These are phyloP conservation scores for Charadrius vociferus DNA, from an alignment of 2,113 vertebrate species.

Conservation along the genomic window DNA sequence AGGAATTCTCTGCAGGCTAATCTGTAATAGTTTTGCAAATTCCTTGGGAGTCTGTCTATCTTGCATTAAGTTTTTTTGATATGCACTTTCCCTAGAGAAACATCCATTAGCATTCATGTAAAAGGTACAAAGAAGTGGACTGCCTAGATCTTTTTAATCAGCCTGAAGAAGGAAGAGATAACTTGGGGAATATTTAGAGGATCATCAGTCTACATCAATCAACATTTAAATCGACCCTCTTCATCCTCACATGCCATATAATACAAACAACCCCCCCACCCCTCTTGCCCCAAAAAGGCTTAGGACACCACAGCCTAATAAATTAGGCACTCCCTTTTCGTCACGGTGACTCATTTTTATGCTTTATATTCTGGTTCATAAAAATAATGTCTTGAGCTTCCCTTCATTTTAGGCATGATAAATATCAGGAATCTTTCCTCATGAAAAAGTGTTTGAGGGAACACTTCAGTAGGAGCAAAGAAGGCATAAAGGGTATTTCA, in stretches of 20 bases:
- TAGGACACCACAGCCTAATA: not conserved
- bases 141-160: not conserved
- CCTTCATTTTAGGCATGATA: not conserved
- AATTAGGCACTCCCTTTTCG: not conserved
- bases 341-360: not conserved
- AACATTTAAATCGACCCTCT: not conserved
- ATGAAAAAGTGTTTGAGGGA: not conserved
- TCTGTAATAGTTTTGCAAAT: not conserved
- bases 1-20: not conserved
- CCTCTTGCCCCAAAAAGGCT: not conserved
- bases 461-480: not conserved
- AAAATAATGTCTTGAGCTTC: not conserved
- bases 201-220: not conserved
- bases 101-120: not conserved
- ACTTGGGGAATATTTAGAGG: not conserved
- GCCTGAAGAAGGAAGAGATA: not conserved
- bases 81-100: not conserved
- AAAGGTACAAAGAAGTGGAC: not conserved
- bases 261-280: not conserved
- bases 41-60: not conserved
- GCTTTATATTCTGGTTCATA: not conserved
- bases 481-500: not conserved
- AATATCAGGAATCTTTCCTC: not conserved
- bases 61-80: not conserved
- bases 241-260: not conserved